Base-by-base conservation (phyloP, 2,888 invertebrate genomes). In the Acholoe squamosa region DNA sequence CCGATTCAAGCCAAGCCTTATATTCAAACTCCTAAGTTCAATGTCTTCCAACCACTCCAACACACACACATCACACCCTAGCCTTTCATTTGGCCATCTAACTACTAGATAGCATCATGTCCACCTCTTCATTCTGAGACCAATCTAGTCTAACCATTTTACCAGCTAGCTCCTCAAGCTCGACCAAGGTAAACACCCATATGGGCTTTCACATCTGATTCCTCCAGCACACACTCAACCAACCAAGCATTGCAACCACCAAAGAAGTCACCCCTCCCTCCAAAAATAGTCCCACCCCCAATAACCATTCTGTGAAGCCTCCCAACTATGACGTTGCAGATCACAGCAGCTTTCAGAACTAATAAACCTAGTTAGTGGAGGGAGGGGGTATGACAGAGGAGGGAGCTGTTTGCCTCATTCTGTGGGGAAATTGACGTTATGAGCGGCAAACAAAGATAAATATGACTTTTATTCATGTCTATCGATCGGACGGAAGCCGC, bases 371-470 rank as follows among this genome's bases (percentile, higher is more conserved):
- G 71, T 71, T 71, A 71, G 71, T 61, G 22, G 61, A n/a, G 61
- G 22, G 61, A 61, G 43, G 3, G 43, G 43, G 43, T 43, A 10
- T 3, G 43, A 43, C 43, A 43, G 43, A 43, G 61, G 22, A 19
- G 61, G 25, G 61, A 19, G 25, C 71, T 71, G 71, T 71, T 71
- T 71, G 71, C 71, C 71, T 71, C 28, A 28, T 28, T n/a, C 71
- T 28, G 28, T 14, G 71, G 3, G 71, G 71, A 71, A 71, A 71
- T 71, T 71, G 71, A 71, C 71, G 71, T 71, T 71, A 71, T 71
- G 71, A 71, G 71, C 71, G 71, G 71, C 71, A 71, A 71, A 71
- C 71, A 71, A 71, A 71, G 71, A 71, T 71, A 71, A 71, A 71
- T 71, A 71, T 71, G 71, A 71, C 71, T 71, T 71, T 71, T 71